These are phyloP conservation scores for Dascillus cervinus DNA, from an alignment of 2,888 invertebrate species.

Conservation along the genomic window DNA sequence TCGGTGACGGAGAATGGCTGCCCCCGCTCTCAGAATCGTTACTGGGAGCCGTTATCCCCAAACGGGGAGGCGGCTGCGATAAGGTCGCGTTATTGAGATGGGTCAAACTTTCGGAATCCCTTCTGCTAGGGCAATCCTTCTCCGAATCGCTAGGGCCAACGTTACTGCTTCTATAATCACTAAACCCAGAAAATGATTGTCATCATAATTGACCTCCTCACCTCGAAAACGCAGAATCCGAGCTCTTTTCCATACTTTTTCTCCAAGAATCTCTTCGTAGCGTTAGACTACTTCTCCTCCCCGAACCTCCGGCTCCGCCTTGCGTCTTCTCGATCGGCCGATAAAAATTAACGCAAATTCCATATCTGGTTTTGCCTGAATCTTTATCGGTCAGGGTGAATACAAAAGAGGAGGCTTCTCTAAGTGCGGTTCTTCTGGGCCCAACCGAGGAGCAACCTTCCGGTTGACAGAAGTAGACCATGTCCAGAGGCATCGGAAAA, in stretches of 20 bases:
- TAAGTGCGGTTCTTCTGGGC: constrained; percentile 70
- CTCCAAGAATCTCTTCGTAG: constrained; percentile 83
- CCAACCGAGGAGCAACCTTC: constrained; percentile 95
- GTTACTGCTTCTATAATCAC: constrained; percentile 89
- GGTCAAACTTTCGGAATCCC: constrained; percentile 53
- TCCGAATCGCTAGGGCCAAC: constrained; percentile 87
- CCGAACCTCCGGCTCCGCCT: constrained; percentile 30
- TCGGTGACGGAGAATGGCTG: constrained; percentile 78
- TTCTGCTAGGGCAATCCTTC: constrained; percentile 69
- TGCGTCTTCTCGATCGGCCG: constrained; percentile 70
- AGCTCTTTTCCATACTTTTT: constrained; percentile 86
- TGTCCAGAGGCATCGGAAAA: constrained; percentile 94
- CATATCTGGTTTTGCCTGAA: constrained; percentile 88
- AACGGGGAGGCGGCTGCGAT: constrained; percentile 48
- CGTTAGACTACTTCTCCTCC: constrained; percentile 48
- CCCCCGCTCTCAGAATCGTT: constrained; percentile 84
- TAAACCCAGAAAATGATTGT: constrained; percentile 34
- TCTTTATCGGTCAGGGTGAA: constrained; percentile 99
- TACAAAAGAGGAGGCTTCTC: constrained; percentile 94
- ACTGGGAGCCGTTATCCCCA: constrained; percentile 58
- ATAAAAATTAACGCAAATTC: constrained; percentile 98
- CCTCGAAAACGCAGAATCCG: constrained; percentile 91
- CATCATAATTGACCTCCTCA: constrained; percentile 42
- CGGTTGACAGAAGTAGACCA: constrained; percentile 99
- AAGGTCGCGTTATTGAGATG: constrained; percentile 22